Percentiles rank a stretch among this genome's conserved stretches.
Conservation (phyloP, 2,888 invertebrate genomes). For the Heteromurus nitidus region DNA sequence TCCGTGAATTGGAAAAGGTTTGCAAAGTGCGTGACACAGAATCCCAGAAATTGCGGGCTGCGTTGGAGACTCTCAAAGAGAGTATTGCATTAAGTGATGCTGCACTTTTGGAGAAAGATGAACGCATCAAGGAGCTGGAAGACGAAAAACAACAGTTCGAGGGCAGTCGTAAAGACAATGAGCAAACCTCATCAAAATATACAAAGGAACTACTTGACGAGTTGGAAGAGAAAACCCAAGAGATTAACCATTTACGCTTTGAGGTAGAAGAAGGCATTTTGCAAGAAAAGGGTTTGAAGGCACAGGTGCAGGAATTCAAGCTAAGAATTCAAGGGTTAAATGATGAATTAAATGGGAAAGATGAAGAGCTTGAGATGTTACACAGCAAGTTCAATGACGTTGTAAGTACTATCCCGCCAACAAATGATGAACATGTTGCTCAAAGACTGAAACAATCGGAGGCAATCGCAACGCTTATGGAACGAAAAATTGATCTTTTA, state of each 20-base stretch:
- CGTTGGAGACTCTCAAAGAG: not conserved
- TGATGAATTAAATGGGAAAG: not conserved
- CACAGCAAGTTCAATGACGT: not conserved
- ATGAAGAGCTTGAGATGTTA: not conserved
- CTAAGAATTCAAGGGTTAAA: not conserved
- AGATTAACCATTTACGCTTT: constrained; percentile 47
- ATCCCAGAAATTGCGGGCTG: constrained; percentile 32
- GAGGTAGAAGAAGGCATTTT: constrained; percentile 52
- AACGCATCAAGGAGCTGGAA: not conserved
- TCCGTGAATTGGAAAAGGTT: constrained; percentile 27
- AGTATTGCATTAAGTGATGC: not conserved
- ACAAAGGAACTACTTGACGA: not conserved
- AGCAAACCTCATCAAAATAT: not conserved
- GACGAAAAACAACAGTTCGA: not conserved
- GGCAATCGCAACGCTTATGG: constrained; percentile 70
- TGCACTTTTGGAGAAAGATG: not conserved
- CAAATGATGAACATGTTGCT: constrained; percentile 25
- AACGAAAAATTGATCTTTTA: constrained; percentile 71
- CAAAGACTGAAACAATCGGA: constrained; percentile 64
- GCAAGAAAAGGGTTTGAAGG: constrained; percentile 41
- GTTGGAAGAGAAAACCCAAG: constrained; percentile 40
- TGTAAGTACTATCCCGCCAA: no score
- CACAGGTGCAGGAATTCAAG: not conserved
- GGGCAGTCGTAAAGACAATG: not conserved
- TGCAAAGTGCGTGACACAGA: constrained; percentile 29